Conservation (phyloP, 2,888 invertebrate genomes). For the Coleophora deauratella region DNA sequence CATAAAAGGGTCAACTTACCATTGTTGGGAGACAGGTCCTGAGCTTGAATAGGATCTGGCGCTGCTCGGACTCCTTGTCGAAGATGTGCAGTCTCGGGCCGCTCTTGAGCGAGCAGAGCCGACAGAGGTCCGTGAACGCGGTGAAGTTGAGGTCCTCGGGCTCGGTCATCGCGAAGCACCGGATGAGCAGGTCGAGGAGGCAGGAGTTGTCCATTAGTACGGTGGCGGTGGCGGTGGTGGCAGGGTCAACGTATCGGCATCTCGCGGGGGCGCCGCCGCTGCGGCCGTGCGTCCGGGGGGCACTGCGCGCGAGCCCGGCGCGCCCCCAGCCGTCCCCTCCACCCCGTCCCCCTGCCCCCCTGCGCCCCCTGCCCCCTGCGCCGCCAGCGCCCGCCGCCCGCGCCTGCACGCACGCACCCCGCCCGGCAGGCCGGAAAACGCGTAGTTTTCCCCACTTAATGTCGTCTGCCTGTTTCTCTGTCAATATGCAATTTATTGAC, state of each 20-base stretch:
- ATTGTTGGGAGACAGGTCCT: conserved; percentile 79
- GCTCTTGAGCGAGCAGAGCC: conserved; percentile 80
- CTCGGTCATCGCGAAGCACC: conserved; percentile 77
- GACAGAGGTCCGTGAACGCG: conserved; percentile 80
- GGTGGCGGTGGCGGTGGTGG: conserved; percentile 57
- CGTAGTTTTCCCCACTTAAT: conserved; percentile 59
- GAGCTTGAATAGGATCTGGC: conserved; percentile 80
- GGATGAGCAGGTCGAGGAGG: conserved; percentile 74
- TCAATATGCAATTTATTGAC: conserved; percentile 40
- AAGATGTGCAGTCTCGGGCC: conserved; percentile 81
- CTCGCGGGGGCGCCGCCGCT: conserved; percentile 55
- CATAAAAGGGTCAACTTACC: conserved; percentile 59
- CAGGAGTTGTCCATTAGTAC: conserved; percentile 75
- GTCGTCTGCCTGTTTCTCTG: conserved; percentile 41
- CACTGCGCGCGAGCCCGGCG: conserved; percentile 39
- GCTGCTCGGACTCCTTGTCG: conserved; percentile 81
- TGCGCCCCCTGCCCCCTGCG: conserved; percentile 23
- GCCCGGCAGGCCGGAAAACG: conserved; percentile 49
- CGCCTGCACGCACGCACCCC: conserved; percentile 22
- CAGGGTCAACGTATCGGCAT: conserved; percentile 66
- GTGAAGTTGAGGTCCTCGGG: conserved; percentile 80
- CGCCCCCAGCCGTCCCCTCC: conserved; percentile 26
- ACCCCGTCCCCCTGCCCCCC: conserved; percentile 25
- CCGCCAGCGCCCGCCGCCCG: conserved; percentile 31
- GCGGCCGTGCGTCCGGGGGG: conserved; percentile 69